phyloP scores from a whole-genome alignment of 1,140 invertebrate species.

The Drosophila takahashii region DNA sequence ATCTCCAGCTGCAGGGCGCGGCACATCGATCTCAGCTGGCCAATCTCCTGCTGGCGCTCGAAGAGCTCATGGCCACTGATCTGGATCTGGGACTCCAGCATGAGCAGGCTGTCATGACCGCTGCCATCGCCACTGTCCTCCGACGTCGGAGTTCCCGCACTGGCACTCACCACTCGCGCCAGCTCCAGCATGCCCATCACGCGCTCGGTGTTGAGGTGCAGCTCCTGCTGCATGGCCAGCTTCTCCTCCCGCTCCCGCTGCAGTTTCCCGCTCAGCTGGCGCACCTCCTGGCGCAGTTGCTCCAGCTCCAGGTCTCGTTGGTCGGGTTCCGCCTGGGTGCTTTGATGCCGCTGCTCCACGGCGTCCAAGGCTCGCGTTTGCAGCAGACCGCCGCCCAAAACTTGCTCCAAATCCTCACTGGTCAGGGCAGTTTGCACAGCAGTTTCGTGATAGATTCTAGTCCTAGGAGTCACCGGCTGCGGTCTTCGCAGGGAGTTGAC shows the following conservation, averaged over 20 bases:
- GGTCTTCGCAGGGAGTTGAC: constrained; percentile 66
- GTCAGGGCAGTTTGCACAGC: constrained; percentile 90
- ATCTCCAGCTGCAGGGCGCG: constrained; percentile 87
- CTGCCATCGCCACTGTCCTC: constrained; percentile 86
- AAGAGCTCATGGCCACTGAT: constrained; percentile 90
- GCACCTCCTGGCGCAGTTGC: constrained; percentile 86
- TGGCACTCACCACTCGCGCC: constrained; percentile 74
- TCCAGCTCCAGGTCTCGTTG: constrained; percentile 87
- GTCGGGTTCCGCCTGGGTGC: constrained; percentile 88
- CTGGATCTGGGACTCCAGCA: constrained; percentile 90
- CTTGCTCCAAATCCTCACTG: constrained; percentile 89
- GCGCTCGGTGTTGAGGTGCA: constrained; percentile 89
- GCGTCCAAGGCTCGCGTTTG: constrained; percentile 84
- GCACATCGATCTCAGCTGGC: constrained; percentile 88
- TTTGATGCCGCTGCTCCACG: constrained; percentile 85
- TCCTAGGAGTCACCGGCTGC: constrained; percentile 80
- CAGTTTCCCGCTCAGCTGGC: constrained; percentile 75
- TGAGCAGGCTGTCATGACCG: constrained; percentile 89
- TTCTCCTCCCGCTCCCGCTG: constrained; percentile 89
- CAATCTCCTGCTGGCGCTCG: constrained; percentile 91
- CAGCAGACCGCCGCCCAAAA: constrained; percentile 87
- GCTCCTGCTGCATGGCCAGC: constrained; percentile 89
- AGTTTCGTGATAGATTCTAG: constrained; percentile 92
- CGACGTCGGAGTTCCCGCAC: constrained; percentile 82
- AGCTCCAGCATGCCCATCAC: constrained; percentile 89